phyloP scores from a whole-genome alignment of 2,113 vertebrate genomes.

The Bos javanicus region DNA sequence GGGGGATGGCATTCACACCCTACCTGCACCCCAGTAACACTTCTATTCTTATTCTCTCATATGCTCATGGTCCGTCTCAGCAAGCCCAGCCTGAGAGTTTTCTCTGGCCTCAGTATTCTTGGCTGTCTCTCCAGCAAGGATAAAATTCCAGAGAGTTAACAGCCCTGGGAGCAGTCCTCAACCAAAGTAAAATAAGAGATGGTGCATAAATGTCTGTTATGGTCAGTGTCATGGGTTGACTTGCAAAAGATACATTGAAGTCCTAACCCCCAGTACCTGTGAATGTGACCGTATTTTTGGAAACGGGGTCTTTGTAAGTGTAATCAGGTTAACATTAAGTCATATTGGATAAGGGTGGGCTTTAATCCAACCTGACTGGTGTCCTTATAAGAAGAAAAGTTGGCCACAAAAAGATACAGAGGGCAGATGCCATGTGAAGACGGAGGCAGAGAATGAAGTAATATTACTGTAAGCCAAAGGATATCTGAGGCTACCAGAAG shows the following conservation, averaged over 20 bases:
- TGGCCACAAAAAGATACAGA: background rate
- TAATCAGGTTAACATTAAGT: background rate
- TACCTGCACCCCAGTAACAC: too few species aligned
- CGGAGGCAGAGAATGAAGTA: background rate
- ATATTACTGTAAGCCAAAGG: background rate
- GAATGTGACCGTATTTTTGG: background rate
- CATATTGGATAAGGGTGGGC: too few species aligned
- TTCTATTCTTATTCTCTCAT: background rate
- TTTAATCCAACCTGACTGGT: background rate
- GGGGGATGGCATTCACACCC: background rate
- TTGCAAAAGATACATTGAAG: background rate
- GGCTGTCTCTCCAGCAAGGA: background rate
- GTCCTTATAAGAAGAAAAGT: background rate
- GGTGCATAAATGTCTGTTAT: background rate
- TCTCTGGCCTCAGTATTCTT: background rate
- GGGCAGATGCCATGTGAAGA: background rate
- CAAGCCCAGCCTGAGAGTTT: background rate
- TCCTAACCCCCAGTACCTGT: background rate
- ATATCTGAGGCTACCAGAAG: background rate
- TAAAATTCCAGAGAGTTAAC: background rate
- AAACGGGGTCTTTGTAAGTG: background rate
- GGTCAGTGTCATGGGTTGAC: background rate
- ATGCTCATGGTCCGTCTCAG: background rate
- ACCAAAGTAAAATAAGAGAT: background rate
- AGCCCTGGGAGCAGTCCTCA: background rate